Base-by-base conservation (phyloP, 2,797 vertebrate genomes). In the Petrocephalus schoutedeni region DNA sequence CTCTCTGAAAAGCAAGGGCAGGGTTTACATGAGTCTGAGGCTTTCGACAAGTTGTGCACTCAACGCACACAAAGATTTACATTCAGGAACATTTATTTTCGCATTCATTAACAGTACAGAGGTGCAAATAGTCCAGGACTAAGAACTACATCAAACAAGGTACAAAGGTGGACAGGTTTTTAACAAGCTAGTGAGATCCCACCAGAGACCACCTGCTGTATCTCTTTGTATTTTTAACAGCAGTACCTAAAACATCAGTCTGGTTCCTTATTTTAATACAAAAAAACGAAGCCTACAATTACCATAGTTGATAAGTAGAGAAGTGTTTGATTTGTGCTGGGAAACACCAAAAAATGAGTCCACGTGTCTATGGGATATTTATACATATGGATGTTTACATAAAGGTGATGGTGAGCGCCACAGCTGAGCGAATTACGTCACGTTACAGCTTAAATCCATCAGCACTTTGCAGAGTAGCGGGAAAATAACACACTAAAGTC, bases 41-140 rank as follows among this genome's bases (percentile, higher is more conserved):
- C 74, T 80, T 80, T 80, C 74, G 49, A 49, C 41, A 10, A 10
- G 8, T 49, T 49, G 16, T 80, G 74, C 74, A 80, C 74, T 80
- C 74, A 2, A 49, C 16, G 45, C 36, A 77, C 14, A 49, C 74
- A 10, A 80, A n/a, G 41, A 80, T 80, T 90, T 97, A 97, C 97
- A 97, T 96, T 97, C 97, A 97, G 96, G 97, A 96, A 98, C 97
- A 98, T 98, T 99, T 98, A 98, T 99, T 99, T 97, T 96, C 96
- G 97, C 97, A 96, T 97, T 97, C 97, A 93, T 96, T 97, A 97
- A 97, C 98, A 98, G 98, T 99, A 99, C 97, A 94, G 97, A 97
- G 98, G 97, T 98, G 98, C 97, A 98, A 98, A 98, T 97, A 97
- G 97, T 98, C 96, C 97, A 96, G 97, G 96, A 97, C 97, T 97